A percentile compares a stretch with the other conserved stretches of the same genome.
These are phyloP conservation scores for Drosophila mulleri DNA, from an alignment of 2,888 invertebrate species.

Conservation along the genomic window DNA sequence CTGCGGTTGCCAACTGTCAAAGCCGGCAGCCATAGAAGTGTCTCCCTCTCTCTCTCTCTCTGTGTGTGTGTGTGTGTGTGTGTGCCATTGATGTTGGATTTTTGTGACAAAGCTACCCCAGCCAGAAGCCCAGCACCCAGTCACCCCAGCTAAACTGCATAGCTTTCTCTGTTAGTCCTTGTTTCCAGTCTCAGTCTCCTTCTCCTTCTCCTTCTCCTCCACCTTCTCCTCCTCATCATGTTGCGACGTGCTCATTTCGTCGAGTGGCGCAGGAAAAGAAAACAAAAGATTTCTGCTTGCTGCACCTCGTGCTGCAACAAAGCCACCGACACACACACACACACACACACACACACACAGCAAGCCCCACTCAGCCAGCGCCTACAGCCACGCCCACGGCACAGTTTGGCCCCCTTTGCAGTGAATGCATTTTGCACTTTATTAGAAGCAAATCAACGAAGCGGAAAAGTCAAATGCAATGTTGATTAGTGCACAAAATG, in stretches of 20 bases:
- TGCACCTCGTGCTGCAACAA: constrained; percentile 45
- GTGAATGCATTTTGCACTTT: constrained; percentile 75
- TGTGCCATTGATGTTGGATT: constrained; percentile 59
- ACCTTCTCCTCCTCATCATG: constrained; percentile 2
- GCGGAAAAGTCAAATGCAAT: constrained; percentile 79
- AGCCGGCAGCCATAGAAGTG: constrained; percentile 35
- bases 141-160: background rate
- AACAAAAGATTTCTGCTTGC: constrained; percentile 75
- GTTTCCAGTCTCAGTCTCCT: constrained; percentile 5
- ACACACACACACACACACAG: background rate
- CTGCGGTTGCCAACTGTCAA: constrained; percentile 64
- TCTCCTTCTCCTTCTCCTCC: background rate
- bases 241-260: constrained; percentile 72
- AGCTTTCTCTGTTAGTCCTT: background rate
- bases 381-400: background rate
- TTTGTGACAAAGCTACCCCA: constrained; percentile 30
- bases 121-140: background rate
- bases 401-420: background rate
- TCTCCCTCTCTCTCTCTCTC: background rate
- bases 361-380: background rate
- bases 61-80: constrained; percentile 30
- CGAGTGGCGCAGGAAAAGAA: constrained; percentile 63
- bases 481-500: constrained; percentile 58
- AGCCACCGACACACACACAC: background rate
- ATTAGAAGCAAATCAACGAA: constrained; percentile 78